Conservation (phyloP, 2,888 invertebrate species). For the Ennomos erosarius region DNA sequence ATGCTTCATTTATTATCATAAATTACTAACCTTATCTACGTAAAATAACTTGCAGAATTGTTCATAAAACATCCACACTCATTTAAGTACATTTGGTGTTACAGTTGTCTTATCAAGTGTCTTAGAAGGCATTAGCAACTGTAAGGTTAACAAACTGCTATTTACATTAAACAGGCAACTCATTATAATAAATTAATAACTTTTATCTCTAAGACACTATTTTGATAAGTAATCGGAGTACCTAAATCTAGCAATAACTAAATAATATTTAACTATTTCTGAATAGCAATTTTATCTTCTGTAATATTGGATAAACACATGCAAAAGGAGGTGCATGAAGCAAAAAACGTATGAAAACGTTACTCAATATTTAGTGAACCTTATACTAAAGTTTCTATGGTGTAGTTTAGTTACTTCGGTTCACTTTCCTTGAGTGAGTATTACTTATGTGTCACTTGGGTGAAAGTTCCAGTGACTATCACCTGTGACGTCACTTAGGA, state of each 20-base stretch:
- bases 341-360: too few relatives aligned
- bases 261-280: too few relatives aligned
- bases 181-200: constrained; percentile 26
- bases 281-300: too few relatives aligned
- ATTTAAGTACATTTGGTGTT: constrained; percentile 40
- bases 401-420: not conserved
- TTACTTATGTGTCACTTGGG: too few relatives aligned
- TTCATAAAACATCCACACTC: constrained; percentile 24
- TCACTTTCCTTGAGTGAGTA: too few relatives aligned
- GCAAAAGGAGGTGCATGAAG: too few relatives aligned
- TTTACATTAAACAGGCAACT: constrained; percentile 30
- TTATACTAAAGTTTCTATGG: constrained; percentile 13
- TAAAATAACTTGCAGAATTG: not conserved
- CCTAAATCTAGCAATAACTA: too few relatives aligned
- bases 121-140: constrained; percentile 45
- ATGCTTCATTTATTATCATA: too few relatives aligned
- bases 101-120: constrained; percentile 45
- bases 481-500: too few relatives aligned
- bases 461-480: too few relatives aligned
- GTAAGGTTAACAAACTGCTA: constrained; percentile 39
- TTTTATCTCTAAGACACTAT: constrained; percentile 29
- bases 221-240: constrained; percentile 4
- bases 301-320: too few relatives aligned
- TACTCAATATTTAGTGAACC: not conserved
- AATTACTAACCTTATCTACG: too few relatives aligned